Conservation (phyloP, 92 coral and sea anemone genomes). For the Nematostella vectensis region DNA sequence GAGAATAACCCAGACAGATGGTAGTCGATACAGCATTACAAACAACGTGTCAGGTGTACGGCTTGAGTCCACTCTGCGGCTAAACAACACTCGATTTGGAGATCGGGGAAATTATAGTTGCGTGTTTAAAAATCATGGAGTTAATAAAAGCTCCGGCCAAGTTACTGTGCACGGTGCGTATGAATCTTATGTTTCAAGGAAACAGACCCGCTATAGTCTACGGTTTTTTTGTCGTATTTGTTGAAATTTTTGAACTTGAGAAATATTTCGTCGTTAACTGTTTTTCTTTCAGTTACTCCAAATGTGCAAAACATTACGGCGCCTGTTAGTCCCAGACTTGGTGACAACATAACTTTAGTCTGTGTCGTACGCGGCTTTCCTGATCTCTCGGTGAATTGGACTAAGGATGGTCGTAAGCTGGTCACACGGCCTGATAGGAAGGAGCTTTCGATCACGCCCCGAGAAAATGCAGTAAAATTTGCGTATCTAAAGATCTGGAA, state of each 20-base stretch:
- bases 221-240: too few species aligned
- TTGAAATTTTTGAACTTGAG: too few species aligned
- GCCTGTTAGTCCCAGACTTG: too few species aligned
- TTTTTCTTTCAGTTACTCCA: too few species aligned
- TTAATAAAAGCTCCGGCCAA: slow-evolving; percentile 7
- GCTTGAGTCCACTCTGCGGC: slow-evolving; percentile 14
- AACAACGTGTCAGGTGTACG: slow-evolving; percentile 1
- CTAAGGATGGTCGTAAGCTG: slow-evolving; percentile 24
- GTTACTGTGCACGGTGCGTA: slow-evolving; percentile 45
- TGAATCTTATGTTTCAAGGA: neutral
- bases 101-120: slow-evolving; percentile 53
- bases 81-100: slow-evolving; percentile 13
- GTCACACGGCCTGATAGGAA: slow-evolving; percentile 3
- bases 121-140: slow-evolving; percentile 33
- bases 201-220: too few species aligned
- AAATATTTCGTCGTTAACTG: too few species aligned
- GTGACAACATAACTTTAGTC: slow-evolving; percentile 14
- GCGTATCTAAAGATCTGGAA: slow-evolving; percentile 3
- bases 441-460: neutral
- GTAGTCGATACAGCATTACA: neutral
- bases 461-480: neutral
- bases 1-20: neutral
- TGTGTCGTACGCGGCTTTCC: slow-evolving; percentile 54
- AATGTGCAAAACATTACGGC: too few species aligned
- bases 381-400: slow-evolving; percentile 34